These are phyloP conservation scores for Bradypodion ventrale DNA, from an alignment of 2,797 vertebrate species.

Conservation along the genomic window DNA sequence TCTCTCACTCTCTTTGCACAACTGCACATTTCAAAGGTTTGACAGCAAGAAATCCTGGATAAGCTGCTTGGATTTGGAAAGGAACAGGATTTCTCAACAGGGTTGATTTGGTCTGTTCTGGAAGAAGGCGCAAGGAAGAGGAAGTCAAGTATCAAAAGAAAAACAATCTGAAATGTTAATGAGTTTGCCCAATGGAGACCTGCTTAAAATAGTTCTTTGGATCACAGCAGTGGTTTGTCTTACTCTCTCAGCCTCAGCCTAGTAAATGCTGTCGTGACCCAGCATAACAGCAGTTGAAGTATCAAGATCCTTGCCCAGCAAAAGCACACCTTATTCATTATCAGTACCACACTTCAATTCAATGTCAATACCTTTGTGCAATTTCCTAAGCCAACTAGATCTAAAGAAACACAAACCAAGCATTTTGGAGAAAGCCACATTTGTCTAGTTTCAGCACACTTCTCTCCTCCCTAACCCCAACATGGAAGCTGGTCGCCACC, in stretches of 20 bases:
- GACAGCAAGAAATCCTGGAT: not conserved
- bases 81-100: not conserved
- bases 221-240: not conserved
- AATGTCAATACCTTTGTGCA: not conserved
- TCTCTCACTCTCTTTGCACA: too few species aligned
- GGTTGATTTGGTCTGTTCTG: not conserved
- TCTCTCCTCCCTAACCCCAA: not conserved
- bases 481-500: slow-evolving; percentile 6
- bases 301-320: not conserved
- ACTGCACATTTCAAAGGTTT: too few species aligned
- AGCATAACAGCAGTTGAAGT: not conserved
- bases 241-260: not conserved
- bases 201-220: not conserved
- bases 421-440: slow-evolving; percentile 18
- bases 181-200: not conserved
- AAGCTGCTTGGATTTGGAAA: not conserved
- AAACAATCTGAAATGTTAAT: not conserved
- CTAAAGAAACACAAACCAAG: slow-evolving; percentile 30
- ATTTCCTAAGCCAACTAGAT: slow-evolving; percentile 25
- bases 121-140: too few species aligned
- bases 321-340: not conserved
- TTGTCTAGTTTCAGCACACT: slow-evolving; percentile 28
- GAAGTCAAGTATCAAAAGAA: not conserved
- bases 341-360: not conserved
- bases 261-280: too few species aligned